phyloP scores from a whole-genome alignment of 2,797 vertebrate species.

The Podarcis siculus region DNA sequence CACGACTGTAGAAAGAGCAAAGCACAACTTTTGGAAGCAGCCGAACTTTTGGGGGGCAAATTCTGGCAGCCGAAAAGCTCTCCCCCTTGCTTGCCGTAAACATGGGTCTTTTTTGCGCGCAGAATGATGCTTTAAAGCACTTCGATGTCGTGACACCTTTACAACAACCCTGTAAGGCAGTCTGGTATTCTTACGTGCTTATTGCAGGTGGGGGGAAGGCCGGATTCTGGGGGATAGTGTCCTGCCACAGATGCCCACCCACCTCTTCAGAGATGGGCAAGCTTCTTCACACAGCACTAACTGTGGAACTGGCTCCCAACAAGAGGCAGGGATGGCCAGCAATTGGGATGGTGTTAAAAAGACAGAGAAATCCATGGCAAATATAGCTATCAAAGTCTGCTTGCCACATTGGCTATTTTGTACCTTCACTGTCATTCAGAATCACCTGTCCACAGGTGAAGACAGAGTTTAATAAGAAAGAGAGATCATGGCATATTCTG shows the following conservation, averaged over 20 bases:
- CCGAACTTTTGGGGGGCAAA: not conserved
- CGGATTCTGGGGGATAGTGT: not conserved
- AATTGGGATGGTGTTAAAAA: too few species aligned
- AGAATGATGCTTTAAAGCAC: not conserved
- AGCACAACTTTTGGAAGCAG: not conserved
- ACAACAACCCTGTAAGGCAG: not conserved
- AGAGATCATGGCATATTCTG: too few species aligned
- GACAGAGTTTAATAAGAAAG: not conserved
- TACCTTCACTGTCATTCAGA: not conserved
- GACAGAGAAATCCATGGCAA: too few species aligned
- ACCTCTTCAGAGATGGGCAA: not conserved
- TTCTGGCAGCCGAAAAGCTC: not conserved
- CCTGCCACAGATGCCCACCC: too few species aligned
- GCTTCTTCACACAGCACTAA: not conserved
- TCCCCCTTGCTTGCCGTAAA: not conserved
- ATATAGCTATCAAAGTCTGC: too few species aligned
- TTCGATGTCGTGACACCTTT: not conserved
- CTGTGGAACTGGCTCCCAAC: not conserved
- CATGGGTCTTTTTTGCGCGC: too few species aligned
- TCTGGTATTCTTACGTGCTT: not conserved
- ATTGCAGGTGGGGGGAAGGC: too few species aligned
- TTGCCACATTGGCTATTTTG: too few species aligned
- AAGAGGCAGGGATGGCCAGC: not conserved
- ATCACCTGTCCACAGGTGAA: not conserved
- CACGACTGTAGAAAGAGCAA: too few species aligned